Evolutionary conservation across 2,797 vertebrate genomes (phyloP), one percentile per base, ranked within the genome.

Genomic region (Dendrocincla fuliginosa): DNA sequence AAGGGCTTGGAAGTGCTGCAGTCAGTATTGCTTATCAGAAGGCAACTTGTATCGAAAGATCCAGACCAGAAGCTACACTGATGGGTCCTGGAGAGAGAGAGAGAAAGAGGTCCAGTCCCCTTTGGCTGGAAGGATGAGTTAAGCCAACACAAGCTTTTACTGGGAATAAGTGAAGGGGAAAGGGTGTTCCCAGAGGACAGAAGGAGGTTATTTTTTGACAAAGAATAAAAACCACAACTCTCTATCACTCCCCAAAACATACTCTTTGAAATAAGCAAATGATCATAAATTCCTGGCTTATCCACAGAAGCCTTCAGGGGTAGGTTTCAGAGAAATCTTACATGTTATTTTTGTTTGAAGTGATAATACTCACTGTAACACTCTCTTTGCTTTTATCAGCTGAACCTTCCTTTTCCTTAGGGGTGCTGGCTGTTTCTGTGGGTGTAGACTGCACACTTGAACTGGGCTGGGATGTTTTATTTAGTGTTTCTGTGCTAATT

Each of bases 311-410:
- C 13, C 6, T 59, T 69, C 37, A 37, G 76, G 49, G 84, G 15
- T 32, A 10, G 33, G 68, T 87, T 87, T 63, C 70, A 50, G 74
- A 84, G 23, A 35, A 57, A 27, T 87, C 61, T 89, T 57, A 90
- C 47, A 33, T 11, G 46, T 5, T 60, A 37, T 13, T 79, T 90
- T 65, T 70, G 59, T 93, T 33, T 57, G 46, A 95, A 91, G 27
- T 33, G 37, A 59, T 18, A 68, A 98, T 97, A 96, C 99, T 99
- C 91, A 99, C 98, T 39, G 98, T 98, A 95, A 98, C 97, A 81
- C 97, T 97, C 94, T 99, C 99, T 97, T 99, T 99, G 98, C 97
- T 98, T 97, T 99, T 99, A 95, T 99, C 99, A 6, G 92, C 81
- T 42, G 98, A 65, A 39, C 98, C 95, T 97, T 98, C 99, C 98